Conservation (phyloP, 1,140 invertebrate species). For the Ceratina calcarata region DNA sequence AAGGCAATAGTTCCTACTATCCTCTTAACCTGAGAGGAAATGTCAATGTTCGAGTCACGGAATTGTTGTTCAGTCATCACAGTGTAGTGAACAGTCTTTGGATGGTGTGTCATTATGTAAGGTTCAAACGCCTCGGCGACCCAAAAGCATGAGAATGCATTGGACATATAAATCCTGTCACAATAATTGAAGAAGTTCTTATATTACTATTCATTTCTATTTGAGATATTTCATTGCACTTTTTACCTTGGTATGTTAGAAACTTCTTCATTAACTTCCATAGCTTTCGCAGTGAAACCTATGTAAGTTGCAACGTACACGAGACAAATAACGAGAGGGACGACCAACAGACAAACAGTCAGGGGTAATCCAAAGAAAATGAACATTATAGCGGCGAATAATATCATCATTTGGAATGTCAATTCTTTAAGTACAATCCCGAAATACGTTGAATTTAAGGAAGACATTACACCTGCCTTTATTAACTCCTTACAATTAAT, state of each 20-base stretch:
- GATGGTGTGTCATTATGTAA: conserved; percentile 60
- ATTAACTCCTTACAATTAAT: conserved; percentile 75
- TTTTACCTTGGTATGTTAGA: conserved; percentile 74
- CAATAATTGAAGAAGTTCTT: conserved; percentile 45
- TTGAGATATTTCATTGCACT: neutral
- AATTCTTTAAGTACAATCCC: conserved; percentile 78
- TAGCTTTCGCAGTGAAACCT: conserved; percentile 75
- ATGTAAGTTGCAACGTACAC: conserved; percentile 78
- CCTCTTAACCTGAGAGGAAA: conserved; percentile 68
- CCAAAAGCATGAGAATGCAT: conserved; percentile 80
- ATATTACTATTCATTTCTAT: neutral
- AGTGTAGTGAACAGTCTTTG: conserved; percentile 70
- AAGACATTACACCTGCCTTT: conserved; percentile 77
- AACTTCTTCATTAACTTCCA: conserved; percentile 77
- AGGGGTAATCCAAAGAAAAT: conserved; percentile 82
- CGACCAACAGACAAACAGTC: conserved; percentile 75
- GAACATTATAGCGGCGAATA: conserved; percentile 80
- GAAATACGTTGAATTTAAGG: conserved; percentile 77
- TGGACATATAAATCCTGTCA: conserved; percentile 77
- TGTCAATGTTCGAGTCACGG: conserved; percentile 66
- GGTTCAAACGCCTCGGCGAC: conserved; percentile 80
- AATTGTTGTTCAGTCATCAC: conserved; percentile 76
- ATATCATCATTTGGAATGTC: conserved; percentile 80
- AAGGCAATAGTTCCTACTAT: conserved; percentile 80
- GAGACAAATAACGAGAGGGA: conserved; percentile 77